These are phyloP conservation scores for Hormiphora californensis DNA, from an alignment of 37 sponge, comb jelly and placozoan species.

Conservation along the genomic window DNA sequence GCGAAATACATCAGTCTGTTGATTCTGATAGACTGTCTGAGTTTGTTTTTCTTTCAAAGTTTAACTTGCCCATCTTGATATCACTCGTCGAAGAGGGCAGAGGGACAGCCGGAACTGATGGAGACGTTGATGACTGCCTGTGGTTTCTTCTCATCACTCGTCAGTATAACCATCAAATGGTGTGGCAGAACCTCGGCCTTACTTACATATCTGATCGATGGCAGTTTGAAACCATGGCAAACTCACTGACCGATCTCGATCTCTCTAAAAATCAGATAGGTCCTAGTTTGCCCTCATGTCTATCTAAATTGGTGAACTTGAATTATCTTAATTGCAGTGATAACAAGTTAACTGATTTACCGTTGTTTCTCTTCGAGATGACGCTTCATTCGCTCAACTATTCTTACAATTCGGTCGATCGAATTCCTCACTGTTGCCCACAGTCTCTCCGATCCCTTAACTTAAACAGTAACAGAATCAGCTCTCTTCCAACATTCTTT, in stretches of 20 bases:
- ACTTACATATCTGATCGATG: not conserved
- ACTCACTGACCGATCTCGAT: not conserved
- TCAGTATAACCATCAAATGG: not conserved
- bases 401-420: constrained; percentile 65
- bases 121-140: constrained; percentile 2
- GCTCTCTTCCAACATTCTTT: constrained; percentile 60
- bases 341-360: constrained; percentile 68
- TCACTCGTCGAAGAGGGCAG: too few relatives aligned
- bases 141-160: not conserved
- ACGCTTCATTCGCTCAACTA: constrained; percentile 71
- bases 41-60: too few relatives aligned
- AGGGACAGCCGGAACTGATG: not conserved
- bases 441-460: constrained; percentile 66
- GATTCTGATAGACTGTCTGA: too few relatives aligned
- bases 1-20: too few relatives aligned
- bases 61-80: too few relatives aligned
- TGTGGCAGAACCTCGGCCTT: not conserved
- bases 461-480: constrained; percentile 71
- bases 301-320: not conserved
- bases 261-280: constrained; percentile 9
- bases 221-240: not conserved
- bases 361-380: constrained; percentile 70
- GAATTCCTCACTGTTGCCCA: constrained; percentile 78
- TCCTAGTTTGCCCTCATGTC: not conserved
- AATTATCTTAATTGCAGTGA: not conserved